A percentile compares a stretch with the other conserved stretches of the same genome.
phyloP scores from a whole-genome alignment of 2,113 vertebrate genomes.

The Eurystomus gularis region DNA sequence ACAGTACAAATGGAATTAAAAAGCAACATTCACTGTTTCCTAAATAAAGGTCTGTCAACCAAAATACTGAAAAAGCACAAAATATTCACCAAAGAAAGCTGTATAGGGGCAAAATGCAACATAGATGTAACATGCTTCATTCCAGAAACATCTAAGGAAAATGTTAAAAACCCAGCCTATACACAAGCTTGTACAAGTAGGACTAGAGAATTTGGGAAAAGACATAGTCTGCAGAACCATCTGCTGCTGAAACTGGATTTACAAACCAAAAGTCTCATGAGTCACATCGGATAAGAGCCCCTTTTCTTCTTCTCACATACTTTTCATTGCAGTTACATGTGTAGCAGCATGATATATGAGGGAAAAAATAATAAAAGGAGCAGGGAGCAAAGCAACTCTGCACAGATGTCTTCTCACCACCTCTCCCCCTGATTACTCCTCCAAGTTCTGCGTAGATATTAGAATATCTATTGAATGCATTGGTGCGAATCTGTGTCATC shows the following conservation, averaged over 20 bases:
- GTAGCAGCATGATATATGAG: neutral
- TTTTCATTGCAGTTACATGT: conserved; percentile 11
- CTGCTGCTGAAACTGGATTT: neutral
- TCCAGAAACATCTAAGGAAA: neutral
- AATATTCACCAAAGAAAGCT: neutral
- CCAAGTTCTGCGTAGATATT: neutral
- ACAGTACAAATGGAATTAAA: neutral
- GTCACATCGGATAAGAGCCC: neutral
- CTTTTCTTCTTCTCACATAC: neutral
- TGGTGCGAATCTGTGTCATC: neutral
- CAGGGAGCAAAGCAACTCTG: neutral
- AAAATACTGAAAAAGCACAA: neutral
- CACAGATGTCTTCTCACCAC: neutral
- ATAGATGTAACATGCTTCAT: neutral
- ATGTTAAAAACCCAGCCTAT: neutral
- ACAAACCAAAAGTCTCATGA: conserved; percentile 11
- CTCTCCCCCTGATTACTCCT: neutral
- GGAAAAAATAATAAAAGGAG: neutral
- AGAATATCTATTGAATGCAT: neutral
- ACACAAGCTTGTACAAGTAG: neutral
- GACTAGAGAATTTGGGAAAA: neutral
- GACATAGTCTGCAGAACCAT: neutral
- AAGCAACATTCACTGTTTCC: neutral
- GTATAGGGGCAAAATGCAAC: neutral
- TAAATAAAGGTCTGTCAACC: neutral